Percentiles rank a stretch among this genome's conserved stretches.
Conservation (phyloP, 2,888 invertebrate genomes). For the Troides helena region DNA sequence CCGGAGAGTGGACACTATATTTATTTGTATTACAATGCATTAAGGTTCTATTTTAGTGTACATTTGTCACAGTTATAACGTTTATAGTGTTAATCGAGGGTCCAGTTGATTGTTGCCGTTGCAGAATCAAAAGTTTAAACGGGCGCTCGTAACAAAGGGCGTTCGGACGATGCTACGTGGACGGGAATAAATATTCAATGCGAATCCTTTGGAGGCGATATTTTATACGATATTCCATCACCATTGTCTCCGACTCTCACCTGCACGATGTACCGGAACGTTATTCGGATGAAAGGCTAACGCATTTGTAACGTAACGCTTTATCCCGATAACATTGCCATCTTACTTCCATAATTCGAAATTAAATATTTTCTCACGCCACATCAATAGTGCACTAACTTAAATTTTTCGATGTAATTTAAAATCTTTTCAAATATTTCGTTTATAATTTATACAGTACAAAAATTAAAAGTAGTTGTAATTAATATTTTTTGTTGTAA, state of each 20-base stretch:
- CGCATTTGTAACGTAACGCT: constrained; percentile 44
- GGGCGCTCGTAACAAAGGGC: constrained; percentile 76
- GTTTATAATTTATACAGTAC: neutral
- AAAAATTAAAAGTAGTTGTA: constrained; percentile 35
- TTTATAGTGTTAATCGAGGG: constrained; percentile 63
- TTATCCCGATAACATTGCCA: constrained; percentile 4
- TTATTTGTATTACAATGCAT: constrained; percentile 32
- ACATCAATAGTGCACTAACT: constrained; percentile 1
- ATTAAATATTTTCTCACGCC: constrained; percentile 24
- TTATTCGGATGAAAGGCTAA: constrained; percentile 37
- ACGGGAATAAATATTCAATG: constrained; percentile 77
- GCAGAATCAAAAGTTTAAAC: constrained; percentile 81
- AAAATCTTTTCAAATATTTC: constrained; percentile 27
- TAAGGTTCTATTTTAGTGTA: constrained; percentile 40
- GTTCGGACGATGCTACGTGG: constrained; percentile 69
- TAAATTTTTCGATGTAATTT: constrained; percentile 26
- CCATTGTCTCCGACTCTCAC: constrained; percentile 68
- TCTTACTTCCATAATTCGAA: constrained; percentile 1
- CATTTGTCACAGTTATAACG: constrained; percentile 39
- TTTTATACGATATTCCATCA: constrained; percentile 72
- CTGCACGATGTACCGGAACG: constrained; percentile 66
- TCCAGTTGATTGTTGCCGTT: constrained; percentile 79
- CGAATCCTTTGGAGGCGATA: constrained; percentile 78
- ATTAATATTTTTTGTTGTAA: constrained; percentile 37
- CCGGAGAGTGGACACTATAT: constrained; percentile 26